Conservation (phyloP, 2,113 vertebrate species). For the Eurystomus gularis region DNA sequence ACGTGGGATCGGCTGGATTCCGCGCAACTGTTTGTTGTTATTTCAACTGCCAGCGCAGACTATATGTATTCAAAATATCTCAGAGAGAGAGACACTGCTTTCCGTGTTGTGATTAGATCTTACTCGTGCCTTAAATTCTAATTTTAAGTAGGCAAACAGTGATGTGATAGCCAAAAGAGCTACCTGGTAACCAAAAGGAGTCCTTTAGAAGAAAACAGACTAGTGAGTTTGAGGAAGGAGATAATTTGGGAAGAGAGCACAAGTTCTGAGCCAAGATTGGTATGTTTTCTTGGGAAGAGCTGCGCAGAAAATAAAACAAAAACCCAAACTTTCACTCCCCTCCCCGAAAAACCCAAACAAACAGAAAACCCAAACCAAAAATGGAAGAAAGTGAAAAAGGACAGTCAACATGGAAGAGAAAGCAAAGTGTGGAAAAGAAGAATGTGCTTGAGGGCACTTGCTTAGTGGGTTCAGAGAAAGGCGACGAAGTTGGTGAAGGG, state of each 20-base stretch:
- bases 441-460: background rate
- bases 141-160: background rate
- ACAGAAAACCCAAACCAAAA: background rate
- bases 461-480: too few relatives aligned
- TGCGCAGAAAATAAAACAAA: background rate
- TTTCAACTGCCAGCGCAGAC: background rate
- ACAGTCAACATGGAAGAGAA: background rate
- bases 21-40: background rate
- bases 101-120: background rate
- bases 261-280: rapidly evolving
- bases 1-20: background rate
- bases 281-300: background rate
- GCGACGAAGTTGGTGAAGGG: too few relatives aligned
- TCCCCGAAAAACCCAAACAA: background rate
- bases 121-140: background rate
- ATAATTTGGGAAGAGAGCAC: background rate
- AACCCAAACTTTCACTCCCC: background rate
- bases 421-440: background rate
- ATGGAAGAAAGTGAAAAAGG: background rate
- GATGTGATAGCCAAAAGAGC: background rate
- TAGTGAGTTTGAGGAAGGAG: background rate
- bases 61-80: background rate
- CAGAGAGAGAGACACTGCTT: background rate
- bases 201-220: background rate
- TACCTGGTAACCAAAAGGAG: background rate